phyloP scores from a whole-genome alignment of 2,888 invertebrate genomes.

The Yponomeuta sedellus region DNA sequence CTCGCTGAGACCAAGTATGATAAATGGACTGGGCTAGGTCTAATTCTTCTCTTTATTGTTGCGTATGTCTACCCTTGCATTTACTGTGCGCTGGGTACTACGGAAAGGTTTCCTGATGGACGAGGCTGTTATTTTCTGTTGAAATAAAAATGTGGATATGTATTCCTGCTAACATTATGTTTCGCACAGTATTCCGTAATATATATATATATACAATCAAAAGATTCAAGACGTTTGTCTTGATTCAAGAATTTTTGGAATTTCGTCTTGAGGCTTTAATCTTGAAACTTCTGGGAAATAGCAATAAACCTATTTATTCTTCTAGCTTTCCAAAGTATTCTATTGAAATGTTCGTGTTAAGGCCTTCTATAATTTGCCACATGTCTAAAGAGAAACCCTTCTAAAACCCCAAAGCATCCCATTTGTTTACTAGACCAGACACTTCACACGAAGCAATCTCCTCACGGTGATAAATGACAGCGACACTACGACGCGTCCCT shows the following conservation, averaged over 20 bases:
- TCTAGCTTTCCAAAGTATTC: too few species aligned
- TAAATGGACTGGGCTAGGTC: conserved; percentile 54
- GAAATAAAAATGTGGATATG: too few species aligned
- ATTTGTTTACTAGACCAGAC: background rate
- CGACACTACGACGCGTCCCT: conserved; percentile 23
- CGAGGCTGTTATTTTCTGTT: background rate
- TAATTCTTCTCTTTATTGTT: conserved; percentile 50
- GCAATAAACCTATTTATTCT: too few species aligned
- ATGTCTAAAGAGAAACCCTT: background rate
- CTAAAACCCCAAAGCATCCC: background rate
- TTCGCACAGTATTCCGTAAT: too few species aligned
- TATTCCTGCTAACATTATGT: too few species aligned
- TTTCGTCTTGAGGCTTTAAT: too few species aligned
- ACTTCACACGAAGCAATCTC: conserved; percentile 27
- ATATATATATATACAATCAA: too few species aligned
- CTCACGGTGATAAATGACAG: conserved; percentile 19
- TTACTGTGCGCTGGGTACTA: background rate
- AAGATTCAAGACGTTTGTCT: too few species aligned
- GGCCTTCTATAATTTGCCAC: too few species aligned
- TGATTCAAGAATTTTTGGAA: too few species aligned
- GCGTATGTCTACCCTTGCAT: conserved; percentile 2
- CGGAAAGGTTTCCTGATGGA: background rate
- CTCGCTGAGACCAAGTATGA: conserved; percentile 51
- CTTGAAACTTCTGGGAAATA: too few species aligned
- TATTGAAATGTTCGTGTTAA: too few species aligned